Conservation (phyloP, 2,797 vertebrate genomes). For the Lateolabrax maculatus region DNA sequence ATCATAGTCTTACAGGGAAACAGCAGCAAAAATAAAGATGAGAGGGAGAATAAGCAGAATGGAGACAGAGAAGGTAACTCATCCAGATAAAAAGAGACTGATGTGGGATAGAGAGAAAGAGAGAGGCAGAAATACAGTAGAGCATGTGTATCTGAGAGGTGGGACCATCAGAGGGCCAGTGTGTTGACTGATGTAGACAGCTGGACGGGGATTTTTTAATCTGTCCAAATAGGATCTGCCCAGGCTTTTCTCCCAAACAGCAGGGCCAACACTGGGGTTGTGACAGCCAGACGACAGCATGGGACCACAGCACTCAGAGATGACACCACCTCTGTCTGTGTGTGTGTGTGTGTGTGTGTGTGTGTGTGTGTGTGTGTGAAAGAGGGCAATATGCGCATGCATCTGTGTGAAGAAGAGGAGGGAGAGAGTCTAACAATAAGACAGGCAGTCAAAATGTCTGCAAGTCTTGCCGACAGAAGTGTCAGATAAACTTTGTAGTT, state of each 20-base stretch:
- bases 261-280: conserved; percentile 64
- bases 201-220: conserved; percentile 80
- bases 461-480: conserved; percentile 2
- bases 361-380: conserved; percentile 17
- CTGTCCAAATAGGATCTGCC: conserved; percentile 80
- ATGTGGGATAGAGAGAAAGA: conserved; percentile 30
- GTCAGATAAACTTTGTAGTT: conserved; percentile 36
- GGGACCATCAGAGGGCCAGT: conserved; percentile 61
- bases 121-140: conserved; percentile 26
- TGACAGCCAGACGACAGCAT: conserved; percentile 77
- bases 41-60: conserved; percentile 48
- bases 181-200: conserved; percentile 75
- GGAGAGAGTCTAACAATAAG: conserved; percentile 35
- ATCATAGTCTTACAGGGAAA: conserved; percentile 64
- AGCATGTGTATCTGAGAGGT: conserved; percentile 56
- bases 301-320: conserved; percentile 50
- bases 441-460: conserved; percentile 42
- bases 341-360: conserved; percentile 16
- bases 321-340: conserved; percentile 40
- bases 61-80: conserved; percentile 39
- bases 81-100: conserved; percentile 58
- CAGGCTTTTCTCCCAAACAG: conserved; percentile 69
- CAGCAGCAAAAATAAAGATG: conserved; percentile 57
- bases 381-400: conserved; percentile 10
- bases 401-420: conserved; percentile 30